A percentile compares a stretch with the other conserved stretches of the same genome.
Conservation (phyloP, 2,113 vertebrate species). For the Ornithorhynchus anatinus region DNA sequence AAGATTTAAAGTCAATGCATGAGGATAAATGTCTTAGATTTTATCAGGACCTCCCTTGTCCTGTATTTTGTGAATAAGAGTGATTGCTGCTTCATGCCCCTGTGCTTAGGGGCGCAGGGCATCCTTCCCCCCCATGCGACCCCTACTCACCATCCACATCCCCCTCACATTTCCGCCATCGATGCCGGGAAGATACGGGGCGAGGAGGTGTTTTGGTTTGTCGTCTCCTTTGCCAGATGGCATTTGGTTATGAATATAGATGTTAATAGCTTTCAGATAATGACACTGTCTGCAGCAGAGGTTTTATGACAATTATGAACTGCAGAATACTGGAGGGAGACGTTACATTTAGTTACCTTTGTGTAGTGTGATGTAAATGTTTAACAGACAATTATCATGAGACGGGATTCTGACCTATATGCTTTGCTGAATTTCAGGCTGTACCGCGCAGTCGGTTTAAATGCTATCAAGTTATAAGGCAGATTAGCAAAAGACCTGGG, state of each 20-base stretch:
- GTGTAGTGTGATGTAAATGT: slow-evolving; percentile 37
- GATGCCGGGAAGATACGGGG: background rate
- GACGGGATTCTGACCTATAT: background rate
- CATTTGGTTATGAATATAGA: slow-evolving; percentile 50
- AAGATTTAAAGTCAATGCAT: slow-evolving; percentile 49
- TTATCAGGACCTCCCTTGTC: background rate
- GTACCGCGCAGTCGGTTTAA: background rate
- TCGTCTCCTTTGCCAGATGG: slow-evolving; percentile 39
- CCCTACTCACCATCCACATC: background rate
- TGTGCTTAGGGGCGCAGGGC: background rate
- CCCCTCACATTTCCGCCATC: background rate
- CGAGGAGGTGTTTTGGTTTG: slow-evolving; percentile 5
- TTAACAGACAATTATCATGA: slow-evolving; percentile 38
- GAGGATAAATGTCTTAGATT: slow-evolving; percentile 12
- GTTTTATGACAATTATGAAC: slow-evolving; percentile 30
- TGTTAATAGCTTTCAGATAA: slow-evolving; percentile 47
- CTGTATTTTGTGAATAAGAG: background rate
- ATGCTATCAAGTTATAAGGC: fast-evolving
- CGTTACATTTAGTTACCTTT: slow-evolving; percentile 46
- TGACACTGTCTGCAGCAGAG: slow-evolving; percentile 24
- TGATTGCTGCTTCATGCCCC: background rate
- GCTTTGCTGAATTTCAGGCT: slow-evolving; percentile 1
- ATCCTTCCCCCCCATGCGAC: background rate
- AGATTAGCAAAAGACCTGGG: background rate
- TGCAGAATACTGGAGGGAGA: slow-evolving; percentile 33